Percentiles rank a stretch among this genome's conserved stretches.
phyloP scores from a whole-genome alignment of 2,888 invertebrate genomes.

The Latrodectus elegans region DNA sequence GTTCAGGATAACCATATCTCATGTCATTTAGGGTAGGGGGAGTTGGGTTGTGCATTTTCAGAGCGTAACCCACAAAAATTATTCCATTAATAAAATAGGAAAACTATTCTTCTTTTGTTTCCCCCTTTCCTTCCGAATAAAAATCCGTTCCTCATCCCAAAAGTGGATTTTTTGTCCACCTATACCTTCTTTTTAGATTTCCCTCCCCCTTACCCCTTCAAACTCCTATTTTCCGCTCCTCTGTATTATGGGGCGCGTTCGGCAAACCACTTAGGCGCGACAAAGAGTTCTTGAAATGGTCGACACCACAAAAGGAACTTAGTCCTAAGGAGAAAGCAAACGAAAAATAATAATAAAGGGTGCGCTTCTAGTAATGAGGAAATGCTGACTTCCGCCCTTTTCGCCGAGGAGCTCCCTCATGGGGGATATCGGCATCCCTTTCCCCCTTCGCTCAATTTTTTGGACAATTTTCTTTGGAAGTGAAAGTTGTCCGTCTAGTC shows the following conservation, averaged over 20 bases:
- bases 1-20: conserved; percentile 23
- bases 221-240: conserved; percentile 62
- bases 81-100: conserved; percentile 26
- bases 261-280: conserved; percentile 63
- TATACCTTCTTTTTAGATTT: background rate
- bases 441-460: background rate
- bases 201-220: background rate
- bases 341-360: conserved; percentile 13
- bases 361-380: conserved; percentile 58
- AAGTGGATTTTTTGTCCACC: background rate
- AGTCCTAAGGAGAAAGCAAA: background rate
- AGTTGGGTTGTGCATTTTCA: conserved; percentile 27
- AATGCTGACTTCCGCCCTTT: conserved; percentile 67
- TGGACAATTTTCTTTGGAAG: conserved; percentile 19
- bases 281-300: conserved; percentile 52
- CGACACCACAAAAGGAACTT: conserved; percentile 46
- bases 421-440: background rate
- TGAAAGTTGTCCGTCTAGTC: conserved; percentile 49
- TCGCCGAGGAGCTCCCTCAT: background rate
- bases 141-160: conserved; percentile 29
- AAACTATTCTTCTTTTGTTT: conserved; percentile 16
- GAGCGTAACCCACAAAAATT: conserved; percentile 52
- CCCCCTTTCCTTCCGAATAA: conserved; percentile 61
- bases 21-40: conserved; percentile 7
- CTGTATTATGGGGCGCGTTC: conserved; percentile 60